A percentile compares a stretch with the other conserved stretches of the same genome.
phyloP scores from a whole-genome alignment of 1,140 invertebrate species.

The Cotesia glomerata region DNA sequence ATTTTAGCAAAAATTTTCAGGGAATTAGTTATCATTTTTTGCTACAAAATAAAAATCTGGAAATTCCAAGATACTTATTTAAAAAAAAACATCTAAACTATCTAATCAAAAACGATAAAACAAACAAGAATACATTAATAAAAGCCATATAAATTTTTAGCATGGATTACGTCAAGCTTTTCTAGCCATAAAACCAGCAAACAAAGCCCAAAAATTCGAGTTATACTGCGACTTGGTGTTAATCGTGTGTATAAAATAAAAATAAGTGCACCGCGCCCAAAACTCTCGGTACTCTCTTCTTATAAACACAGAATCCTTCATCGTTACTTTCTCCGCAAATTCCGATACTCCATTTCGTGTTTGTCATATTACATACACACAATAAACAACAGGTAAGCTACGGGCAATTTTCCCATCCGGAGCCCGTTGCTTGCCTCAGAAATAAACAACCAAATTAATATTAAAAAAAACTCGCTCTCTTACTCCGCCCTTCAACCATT shows the following conservation, averaged over 20 bases:
- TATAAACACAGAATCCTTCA: background rate
- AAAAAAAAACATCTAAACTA: too few relatives aligned
- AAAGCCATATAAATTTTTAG: background rate
- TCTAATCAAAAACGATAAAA: too few relatives aligned
- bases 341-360: constrained; percentile 28
- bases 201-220: background rate
- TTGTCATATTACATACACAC: constrained; percentile 34
- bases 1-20: too few relatives aligned
- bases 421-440: background rate
- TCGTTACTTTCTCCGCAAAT: constrained; percentile 37
- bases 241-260: background rate
- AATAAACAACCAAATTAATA: background rate
- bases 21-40: too few relatives aligned
- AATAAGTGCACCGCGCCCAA: constrained; percentile 7
- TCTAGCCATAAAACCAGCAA: background rate
- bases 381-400: background rate
- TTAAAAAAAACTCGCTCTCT: too few relatives aligned
- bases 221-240: background rate
- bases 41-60: too few relatives aligned
- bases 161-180: too few relatives aligned
- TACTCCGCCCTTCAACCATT: too few relatives aligned
- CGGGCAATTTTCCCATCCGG: background rate
- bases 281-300: too few relatives aligned
- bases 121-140: background rate
- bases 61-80: too few relatives aligned